These are phyloP conservation scores for Lutjanus argentimaculatus DNA, from an alignment of 2,797 vertebrate species.

Conservation along the genomic window DNA sequence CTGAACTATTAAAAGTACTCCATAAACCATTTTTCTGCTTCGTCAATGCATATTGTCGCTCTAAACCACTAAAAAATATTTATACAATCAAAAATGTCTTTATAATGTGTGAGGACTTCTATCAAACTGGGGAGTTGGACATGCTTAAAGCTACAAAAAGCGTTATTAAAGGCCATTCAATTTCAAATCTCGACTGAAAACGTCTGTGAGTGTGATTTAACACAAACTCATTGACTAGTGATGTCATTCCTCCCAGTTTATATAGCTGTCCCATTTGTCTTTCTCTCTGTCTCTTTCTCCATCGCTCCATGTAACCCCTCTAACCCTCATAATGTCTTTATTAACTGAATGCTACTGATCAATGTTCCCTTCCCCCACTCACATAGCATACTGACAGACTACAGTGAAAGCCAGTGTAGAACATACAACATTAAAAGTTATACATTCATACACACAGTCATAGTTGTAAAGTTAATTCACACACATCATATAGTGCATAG, in stretches of 20 bases:
- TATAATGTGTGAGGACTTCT: constrained; percentile 33
- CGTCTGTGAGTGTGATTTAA: constrained; percentile 21
- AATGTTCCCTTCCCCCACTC: constrained; percentile 80
- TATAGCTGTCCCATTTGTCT: constrained; percentile 65
- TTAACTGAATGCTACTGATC: constrained; percentile 80
- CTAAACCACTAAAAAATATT: constrained; percentile 46
- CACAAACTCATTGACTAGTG: constrained; percentile 21
- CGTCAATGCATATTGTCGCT: constrained; percentile 25
- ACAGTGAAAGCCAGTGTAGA: constrained; percentile 85
- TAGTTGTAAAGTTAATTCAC: constrained; percentile 7
- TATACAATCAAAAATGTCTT: constrained; percentile 31
- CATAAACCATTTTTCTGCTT: constrained; percentile 27
- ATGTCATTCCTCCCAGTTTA: constrained; percentile 67
- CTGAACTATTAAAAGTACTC: constrained; percentile 11
- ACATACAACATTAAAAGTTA: constrained; percentile 32
- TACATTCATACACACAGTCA: constrained; percentile 49
- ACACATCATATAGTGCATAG: constrained; percentile 16
- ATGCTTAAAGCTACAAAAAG: constrained; percentile 24
- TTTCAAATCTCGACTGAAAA: constrained; percentile 11
- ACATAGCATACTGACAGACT: constrained; percentile 87
- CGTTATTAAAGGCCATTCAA: constrained; percentile 24
- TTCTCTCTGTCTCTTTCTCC: constrained; percentile 66
- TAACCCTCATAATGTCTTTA: constrained; percentile 69
- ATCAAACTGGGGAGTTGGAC: constrained; percentile 64
- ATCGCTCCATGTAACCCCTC: constrained; percentile 67